Base-by-base conservation (phyloP, 1,140 invertebrate species). In the Drosophila dunni region DNA sequence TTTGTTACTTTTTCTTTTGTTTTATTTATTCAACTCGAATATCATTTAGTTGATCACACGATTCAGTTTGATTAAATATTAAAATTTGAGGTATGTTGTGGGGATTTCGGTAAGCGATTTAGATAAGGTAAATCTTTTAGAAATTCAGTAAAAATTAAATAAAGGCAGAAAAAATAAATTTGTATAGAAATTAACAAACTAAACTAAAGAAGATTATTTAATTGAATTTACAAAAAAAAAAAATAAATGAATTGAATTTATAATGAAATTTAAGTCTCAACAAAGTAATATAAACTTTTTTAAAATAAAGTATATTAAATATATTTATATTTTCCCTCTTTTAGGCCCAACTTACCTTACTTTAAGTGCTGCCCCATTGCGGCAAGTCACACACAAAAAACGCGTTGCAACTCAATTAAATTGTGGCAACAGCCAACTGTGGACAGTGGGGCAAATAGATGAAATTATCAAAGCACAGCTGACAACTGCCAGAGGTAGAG, bases 381-480 rank as follows among this genome's bases (percentile, higher is more conserved):
- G 64, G 45, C 44, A 58, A 7, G 69, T 7, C 24, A 13, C 24
- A 29, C 3, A 29, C 3, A 29, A 29, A 42, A 42, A 60, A 65
- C 11, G 20, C 24, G 53, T 62, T 50, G 44, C 64, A 45, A 60
- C 40, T 78, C 64, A 44, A 81, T 85, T 85, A 65, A 78, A 83
- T 63, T 42, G 72, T 66, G 46, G 44, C 78, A 66, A 66, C 57
- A 69, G 60, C 70, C 34, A 58, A 57, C 11, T n/a, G 33, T 29
- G 36, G 11, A 51, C 72, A 71, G 63, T 84, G 75, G 66, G 79
- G 70, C 83, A 76, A 88, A 73, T 53, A 15, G 83, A 75, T 88
- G 84, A 71, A 86, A 83, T 86, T 86, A 86, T 86, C 83, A 86
- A 83, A 88, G 73, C 83, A 24, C 72, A 82, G 64, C 76, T 86